These are phyloP conservation scores for Taeniopygia guttata DNA, from an alignment of 2,797 vertebrate genomes.

Conservation along the genomic window DNA sequence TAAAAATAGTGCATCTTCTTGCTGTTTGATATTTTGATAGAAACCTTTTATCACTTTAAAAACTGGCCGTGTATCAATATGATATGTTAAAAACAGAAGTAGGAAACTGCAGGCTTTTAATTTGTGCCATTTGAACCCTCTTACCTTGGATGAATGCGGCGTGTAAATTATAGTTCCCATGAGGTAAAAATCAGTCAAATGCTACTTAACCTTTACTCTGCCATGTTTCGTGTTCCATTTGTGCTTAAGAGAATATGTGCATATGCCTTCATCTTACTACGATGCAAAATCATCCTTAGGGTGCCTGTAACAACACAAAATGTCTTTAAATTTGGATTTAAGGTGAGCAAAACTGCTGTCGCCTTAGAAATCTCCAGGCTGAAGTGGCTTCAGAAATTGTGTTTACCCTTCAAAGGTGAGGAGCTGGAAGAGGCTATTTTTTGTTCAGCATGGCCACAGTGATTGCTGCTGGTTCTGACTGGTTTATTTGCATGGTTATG, in stretches of 20 bases:
- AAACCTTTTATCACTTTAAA: slow-evolving; percentile 63
- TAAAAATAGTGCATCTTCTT: slow-evolving; percentile 46
- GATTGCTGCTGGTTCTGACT: not conserved
- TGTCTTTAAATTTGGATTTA: not conserved
- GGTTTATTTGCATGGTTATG: not conserved
- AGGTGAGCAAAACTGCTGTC: not conserved
- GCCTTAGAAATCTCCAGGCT: not conserved
- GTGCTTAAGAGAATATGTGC: slow-evolving; percentile 29
- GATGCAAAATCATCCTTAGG: not conserved
- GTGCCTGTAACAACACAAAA: not conserved
- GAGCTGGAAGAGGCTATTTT: not conserved
- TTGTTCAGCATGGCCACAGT: not conserved
- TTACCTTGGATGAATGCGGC: slow-evolving; percentile 54
- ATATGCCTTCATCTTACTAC: not conserved
- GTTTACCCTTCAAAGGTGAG: slow-evolving; percentile 2
- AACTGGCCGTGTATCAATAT: slow-evolving; percentile 34
- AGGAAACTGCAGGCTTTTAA: slow-evolving; percentile 65
- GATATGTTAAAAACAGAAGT: slow-evolving; percentile 54
- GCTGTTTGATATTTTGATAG: slow-evolving; percentile 52
- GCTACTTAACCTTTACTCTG: slow-evolving; percentile 60
- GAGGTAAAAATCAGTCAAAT: slow-evolving; percentile 64
- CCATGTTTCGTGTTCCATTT: slow-evolving; percentile 43
- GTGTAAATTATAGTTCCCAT: slow-evolving; percentile 54
- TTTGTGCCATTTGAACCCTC: slow-evolving; percentile 63
- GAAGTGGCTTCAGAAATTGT: slow-evolving; percentile 27